A percentile compares a stretch with the other conserved stretches of the same genome.
Evolutionary conservation across 2,888 invertebrate species (phyloP).

Genomic region (Cryptops parisi): DNA sequence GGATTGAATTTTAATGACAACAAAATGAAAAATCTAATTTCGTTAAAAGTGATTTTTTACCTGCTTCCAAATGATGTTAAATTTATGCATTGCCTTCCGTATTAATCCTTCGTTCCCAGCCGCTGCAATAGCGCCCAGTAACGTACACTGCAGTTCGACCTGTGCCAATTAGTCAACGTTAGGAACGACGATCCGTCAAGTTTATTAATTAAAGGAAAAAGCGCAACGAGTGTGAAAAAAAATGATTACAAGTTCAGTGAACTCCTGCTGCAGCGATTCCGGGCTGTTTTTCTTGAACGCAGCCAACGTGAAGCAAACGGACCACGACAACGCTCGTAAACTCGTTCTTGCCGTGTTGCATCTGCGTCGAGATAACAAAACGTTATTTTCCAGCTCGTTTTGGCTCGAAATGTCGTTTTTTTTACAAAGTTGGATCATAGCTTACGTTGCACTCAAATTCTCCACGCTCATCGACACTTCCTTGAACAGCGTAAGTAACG

Average conservation of each 20-base stretch:
- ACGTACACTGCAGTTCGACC: constrained; percentile 17
- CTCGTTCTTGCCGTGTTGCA: constrained; percentile 13
- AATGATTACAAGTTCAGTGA: constrained; percentile 18
- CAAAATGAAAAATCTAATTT: neutral
- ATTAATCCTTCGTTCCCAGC: constrained; percentile 17
- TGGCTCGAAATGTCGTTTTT: too few relatives aligned
- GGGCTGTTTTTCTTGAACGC: constrained; percentile 13
- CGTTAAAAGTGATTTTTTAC: constrained; percentile 10
- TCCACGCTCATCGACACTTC: constrained; percentile 49
- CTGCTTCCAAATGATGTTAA: constrained; percentile 19
- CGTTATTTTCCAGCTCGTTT: neutral
- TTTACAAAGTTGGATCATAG: too few relatives aligned
- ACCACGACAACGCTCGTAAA: constrained; percentile 15
- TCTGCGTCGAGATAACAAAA: constrained; percentile 18
- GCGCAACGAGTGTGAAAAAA: neutral
- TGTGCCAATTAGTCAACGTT: constrained; percentile 6
- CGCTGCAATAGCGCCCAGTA: constrained; percentile 18
- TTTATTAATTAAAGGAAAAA: neutral
- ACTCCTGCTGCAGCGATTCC: too few relatives aligned
- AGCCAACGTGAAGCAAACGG: constrained; percentile 7
- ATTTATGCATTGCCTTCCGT: constrained; percentile 17
- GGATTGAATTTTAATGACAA: neutral
- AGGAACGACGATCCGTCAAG: neutral
- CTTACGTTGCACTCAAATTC: constrained; percentile 52
- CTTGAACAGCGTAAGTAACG: constrained; percentile 46